Evolutionary conservation across 2,113 vertebrate genomes (phyloP), one percentile per base, ranked within the genome.

Genomic region (Periophthalmus modestus): DNA sequence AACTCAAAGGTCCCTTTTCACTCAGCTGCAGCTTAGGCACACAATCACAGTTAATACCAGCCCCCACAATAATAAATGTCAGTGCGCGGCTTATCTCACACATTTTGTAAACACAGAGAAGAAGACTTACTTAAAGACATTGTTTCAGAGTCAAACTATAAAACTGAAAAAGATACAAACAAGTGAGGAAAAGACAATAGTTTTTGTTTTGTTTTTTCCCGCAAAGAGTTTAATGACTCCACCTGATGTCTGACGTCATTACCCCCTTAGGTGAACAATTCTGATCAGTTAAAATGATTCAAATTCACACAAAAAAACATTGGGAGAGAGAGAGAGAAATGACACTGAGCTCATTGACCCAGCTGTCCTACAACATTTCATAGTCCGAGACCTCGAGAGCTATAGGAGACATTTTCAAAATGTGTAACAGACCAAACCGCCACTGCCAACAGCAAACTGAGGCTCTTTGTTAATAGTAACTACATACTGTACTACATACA

Each of bases 1-100:
- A 90, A 88, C 77, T 82, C 75, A 88, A 87, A 87, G 83, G 83
- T 87, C 71, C 71, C 24, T 83, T 85, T 88, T 87, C 85, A 77
- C 70, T 85, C 84, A 86, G 87, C 85, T 85, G 71, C 77, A 72
- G 85, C 75, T 88, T 84, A 86, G 72, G 78, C 75, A 71, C 79
- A 79, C 75, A 87, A 89, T 81, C 83, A 81, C 76, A 76, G 82
- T 67, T 74, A 85, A 79, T 82, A 87, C 85, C 78, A 63, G 72
- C 62, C 62, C 65, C 71, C 48, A 52, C 71, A 59, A 73, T 72
- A 85, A 69, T 52, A 73, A 36, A 71, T 74, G 71, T 80, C 72
- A 84, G 34, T 39, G 34, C 19, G 63, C 47, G 58, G 0, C 57
- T 72, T 67, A 80, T 70, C 78, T 14, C 28, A 66, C 71, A 76